A percentile compares a stretch with the other conserved stretches of the same genome.
phyloP scores from a whole-genome alignment of 2,888 invertebrate genomes.

The Cosmia pyralina region DNA sequence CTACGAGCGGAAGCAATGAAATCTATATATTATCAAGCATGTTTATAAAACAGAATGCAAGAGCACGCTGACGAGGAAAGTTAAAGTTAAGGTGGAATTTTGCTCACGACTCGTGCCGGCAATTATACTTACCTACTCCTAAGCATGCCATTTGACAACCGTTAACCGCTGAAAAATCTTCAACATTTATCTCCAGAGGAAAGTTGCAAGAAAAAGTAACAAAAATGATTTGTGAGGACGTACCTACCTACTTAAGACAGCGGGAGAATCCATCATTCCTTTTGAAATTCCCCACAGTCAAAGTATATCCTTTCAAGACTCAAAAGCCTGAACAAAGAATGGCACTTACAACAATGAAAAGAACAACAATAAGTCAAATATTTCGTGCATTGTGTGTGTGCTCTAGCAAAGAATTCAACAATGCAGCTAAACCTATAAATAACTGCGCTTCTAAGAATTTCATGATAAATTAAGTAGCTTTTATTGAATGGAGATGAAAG shows the following conservation, averaged over 20 bases:
- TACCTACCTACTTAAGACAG: slow-evolving; percentile 8
- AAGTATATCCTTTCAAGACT: slow-evolving; percentile 27
- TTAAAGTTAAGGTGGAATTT: no score
- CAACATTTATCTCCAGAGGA: slow-evolving; percentile 1
- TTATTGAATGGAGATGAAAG: slow-evolving; percentile 7
- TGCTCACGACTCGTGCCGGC: no score
- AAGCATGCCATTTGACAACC: not conserved
- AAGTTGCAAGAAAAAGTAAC: slow-evolving; percentile 8
- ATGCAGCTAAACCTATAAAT: slow-evolving; percentile 42
- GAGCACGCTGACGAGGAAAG: no score
- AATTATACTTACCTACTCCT: not conserved
- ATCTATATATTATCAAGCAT: no score
- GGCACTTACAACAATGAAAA: slow-evolving; percentile 23
- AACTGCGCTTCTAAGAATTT: slow-evolving; percentile 21
- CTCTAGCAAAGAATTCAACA: slow-evolving; percentile 28
- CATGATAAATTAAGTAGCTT: slow-evolving; percentile 10
- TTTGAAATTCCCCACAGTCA: slow-evolving; percentile 40
- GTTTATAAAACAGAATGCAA: no score
- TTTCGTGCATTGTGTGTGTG: slow-evolving; percentile 34
- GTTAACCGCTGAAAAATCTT: not conserved
- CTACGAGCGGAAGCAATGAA: no score
- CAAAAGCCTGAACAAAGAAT: slow-evolving; percentile 25
- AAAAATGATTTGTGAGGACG: slow-evolving; percentile 14
- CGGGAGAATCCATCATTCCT: slow-evolving; percentile 36
- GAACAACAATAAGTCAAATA: slow-evolving; percentile 29